A percentile compares a stretch with the other conserved stretches of the same genome.
Evolutionary conservation across 2,797 vertebrate species (phyloP).

Genomic region (Philypnodon macrostomus): DNA sequence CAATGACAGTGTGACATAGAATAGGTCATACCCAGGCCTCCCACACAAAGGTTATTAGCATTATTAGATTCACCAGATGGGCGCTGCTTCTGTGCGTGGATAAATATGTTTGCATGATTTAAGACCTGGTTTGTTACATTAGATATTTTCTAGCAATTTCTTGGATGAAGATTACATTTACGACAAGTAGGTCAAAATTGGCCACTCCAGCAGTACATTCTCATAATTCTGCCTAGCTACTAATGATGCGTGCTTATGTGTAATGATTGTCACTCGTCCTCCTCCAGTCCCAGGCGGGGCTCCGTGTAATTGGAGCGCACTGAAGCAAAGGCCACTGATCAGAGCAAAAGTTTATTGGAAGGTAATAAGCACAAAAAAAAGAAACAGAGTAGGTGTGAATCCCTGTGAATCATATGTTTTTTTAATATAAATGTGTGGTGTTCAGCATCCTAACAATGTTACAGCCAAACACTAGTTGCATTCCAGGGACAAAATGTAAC

Average conservation of each 20-base stretch:
- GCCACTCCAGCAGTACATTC: not conserved
- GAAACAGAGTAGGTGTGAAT: conserved; percentile 11
- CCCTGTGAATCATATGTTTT: conserved; percentile 26
- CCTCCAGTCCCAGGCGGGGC: conserved; percentile 3
- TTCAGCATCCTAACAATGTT: no score
- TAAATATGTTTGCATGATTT: conserved; percentile 27
- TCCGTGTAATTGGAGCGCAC: conserved; percentile 2
- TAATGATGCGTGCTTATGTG: not conserved
- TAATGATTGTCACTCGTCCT: conserved; percentile 1
- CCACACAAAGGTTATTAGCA: conserved; percentile 2
- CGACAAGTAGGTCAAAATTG: conserved; percentile 1
- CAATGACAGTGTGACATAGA: conserved; percentile 3
- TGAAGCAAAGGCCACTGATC: conserved; percentile 28
- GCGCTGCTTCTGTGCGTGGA: not conserved
- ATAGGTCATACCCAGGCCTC: conserved; percentile 9
- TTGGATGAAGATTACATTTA: no score
- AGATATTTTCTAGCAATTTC: no score
- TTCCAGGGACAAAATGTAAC: no score
- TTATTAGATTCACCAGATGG: conserved; percentile 22
- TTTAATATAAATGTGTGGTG: not conserved
- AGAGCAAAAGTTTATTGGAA: conserved; percentile 18
- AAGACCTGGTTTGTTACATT: not conserved
- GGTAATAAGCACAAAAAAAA: conserved; percentile 21
- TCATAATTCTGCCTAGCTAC: not conserved
- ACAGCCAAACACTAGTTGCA: no score